Conservation (phyloP, 2,797 vertebrate species). For the Coendou prehensilis region DNA sequence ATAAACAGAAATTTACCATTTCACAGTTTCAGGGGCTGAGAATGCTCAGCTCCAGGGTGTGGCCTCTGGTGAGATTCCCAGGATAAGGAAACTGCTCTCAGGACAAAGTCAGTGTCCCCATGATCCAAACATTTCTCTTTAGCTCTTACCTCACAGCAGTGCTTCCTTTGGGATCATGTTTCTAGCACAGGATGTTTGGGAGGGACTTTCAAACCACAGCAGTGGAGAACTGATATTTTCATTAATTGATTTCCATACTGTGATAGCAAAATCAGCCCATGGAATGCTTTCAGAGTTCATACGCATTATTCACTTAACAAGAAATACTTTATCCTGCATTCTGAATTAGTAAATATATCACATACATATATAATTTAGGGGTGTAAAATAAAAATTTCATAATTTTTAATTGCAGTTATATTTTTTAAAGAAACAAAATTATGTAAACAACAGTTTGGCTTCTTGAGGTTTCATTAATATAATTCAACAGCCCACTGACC, state of each 20-base stretch:
- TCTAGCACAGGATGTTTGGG: background rate
- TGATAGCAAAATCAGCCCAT: background rate
- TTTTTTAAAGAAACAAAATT: background rate
- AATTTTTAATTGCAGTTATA: background rate
- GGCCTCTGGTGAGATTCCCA: background rate
- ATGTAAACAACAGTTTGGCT: background rate
- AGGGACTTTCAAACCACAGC: background rate
- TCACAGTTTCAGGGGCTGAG: background rate
- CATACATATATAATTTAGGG: background rate
- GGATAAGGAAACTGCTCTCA: background rate
- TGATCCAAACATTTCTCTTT: background rate
- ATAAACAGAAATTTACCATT: background rate
- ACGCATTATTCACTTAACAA: background rate
- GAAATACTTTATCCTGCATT: background rate
- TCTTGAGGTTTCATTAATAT: background rate
- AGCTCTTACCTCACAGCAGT: fast-evolving
- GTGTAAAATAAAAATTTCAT: background rate
- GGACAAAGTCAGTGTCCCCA: too few species aligned
- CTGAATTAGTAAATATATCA: background rate
- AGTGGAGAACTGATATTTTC: background rate
- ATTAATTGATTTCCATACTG: background rate
- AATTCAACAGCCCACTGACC: background rate
- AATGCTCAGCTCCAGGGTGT: background rate
- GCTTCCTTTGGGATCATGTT: background rate
- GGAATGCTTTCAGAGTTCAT: background rate